Conservation (phyloP, 2,797 vertebrate genomes). For the Chelidonichthys spinosus region DNA sequence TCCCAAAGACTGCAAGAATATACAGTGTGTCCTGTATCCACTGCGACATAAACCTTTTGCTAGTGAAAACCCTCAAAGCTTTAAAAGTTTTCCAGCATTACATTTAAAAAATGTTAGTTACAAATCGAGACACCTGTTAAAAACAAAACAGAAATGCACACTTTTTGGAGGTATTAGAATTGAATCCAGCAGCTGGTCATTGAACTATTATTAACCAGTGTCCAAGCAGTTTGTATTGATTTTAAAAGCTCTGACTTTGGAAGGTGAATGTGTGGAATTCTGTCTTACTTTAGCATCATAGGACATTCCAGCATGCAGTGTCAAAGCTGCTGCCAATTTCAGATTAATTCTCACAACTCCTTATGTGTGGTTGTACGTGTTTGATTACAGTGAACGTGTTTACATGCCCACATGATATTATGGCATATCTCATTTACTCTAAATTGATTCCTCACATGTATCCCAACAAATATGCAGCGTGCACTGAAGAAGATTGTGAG, state of each 20-base stretch:
- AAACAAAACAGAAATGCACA: background rate
- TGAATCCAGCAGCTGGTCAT: conserved; percentile 3
- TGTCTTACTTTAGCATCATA: conserved; percentile 1
- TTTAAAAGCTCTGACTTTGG: conserved; percentile 24
- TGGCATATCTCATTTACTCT: background rate
- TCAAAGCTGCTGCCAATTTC: conserved; percentile 11
- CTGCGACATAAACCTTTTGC: background rate
- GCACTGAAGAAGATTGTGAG: background rate
- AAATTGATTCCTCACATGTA: background rate
- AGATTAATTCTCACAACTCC: conserved; percentile 4
- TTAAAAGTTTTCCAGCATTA: background rate
- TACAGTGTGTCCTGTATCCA: conserved; percentile 3
- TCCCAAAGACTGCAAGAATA: conserved; percentile 51
- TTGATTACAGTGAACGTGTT: conserved; percentile 33
- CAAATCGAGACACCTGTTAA: background rate
- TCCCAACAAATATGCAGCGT: background rate
- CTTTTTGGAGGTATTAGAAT: conserved; percentile 1
- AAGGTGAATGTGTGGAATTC: conserved; percentile 18
- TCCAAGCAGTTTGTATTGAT: conserved; percentile 15
- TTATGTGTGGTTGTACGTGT: conserved; percentile 10
- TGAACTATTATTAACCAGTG: conserved; percentile 14
- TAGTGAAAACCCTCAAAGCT: background rate
- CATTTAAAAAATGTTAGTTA: background rate
- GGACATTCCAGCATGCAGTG: conserved; percentile 33
- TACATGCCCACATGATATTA: conserved; percentile 23